These are phyloP conservation scores for Actenoides lindsayi DNA, from an alignment of 2,113 vertebrate species.

Conservation along the genomic window DNA sequence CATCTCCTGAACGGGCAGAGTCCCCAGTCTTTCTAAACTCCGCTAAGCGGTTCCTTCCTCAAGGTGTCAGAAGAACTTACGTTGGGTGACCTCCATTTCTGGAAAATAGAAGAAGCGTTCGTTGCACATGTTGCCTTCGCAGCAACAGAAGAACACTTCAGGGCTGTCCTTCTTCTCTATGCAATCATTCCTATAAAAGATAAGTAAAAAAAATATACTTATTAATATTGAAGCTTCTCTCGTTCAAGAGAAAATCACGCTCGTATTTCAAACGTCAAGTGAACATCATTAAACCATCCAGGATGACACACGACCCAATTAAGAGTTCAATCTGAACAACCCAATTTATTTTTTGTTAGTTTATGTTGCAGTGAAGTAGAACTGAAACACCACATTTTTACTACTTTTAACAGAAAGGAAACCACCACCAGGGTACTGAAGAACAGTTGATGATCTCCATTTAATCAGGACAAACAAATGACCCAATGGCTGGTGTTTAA, in stretches of 20 bases:
- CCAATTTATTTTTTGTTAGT: fast-evolving
- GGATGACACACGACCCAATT: fast-evolving
- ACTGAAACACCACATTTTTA: not conserved
- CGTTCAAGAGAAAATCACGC: not conserved
- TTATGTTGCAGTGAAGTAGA: not conserved
- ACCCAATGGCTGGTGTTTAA: not conserved
- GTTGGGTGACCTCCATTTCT: constrained; percentile 81
- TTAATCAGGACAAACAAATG: not conserved
- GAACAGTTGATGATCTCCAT: not conserved
- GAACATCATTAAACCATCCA: not conserved
- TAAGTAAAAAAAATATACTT: not conserved
- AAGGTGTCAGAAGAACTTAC: constrained; percentile 67
- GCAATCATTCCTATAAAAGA: constrained; percentile 86
- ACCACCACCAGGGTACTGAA: not conserved
- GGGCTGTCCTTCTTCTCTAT: constrained; percentile 95
- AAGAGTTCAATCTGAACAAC: not conserved
- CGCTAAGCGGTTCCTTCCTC: too few relatives aligned
- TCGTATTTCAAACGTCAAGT: fast-evolving
- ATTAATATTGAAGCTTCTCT: not conserved
- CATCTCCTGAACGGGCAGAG: not conserved
- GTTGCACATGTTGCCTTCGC: constrained; percentile 97
- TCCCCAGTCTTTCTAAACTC: not conserved
- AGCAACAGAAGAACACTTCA: constrained; percentile 98
- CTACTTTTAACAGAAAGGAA: not conserved
- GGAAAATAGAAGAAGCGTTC: constrained; percentile 93